These are phyloP conservation scores for Camponotus pennsylvanicus DNA, from an alignment of 1,140 invertebrate genomes.

Conservation along the genomic window DNA sequence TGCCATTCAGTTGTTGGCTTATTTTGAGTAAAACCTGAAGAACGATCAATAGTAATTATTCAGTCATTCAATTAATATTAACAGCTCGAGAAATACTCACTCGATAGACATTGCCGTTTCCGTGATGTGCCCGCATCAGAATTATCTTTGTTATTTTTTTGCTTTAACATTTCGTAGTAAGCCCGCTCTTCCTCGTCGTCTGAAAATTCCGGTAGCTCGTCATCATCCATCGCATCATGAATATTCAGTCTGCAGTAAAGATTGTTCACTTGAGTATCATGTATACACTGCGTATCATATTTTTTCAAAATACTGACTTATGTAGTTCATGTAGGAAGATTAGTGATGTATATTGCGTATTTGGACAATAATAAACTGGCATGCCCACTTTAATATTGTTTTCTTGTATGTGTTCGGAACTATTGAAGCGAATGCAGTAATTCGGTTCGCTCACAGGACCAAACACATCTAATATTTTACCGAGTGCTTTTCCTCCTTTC, in stretches of 20 bases:
- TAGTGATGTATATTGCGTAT: conserved; percentile 90
- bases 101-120: conserved; percentile 69
- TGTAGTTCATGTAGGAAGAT: conserved; percentile 91
- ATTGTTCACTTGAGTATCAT: conserved; percentile 22
- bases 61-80: neutral
- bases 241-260: conserved; percentile 89
- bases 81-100: conserved; percentile 49
- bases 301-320: conserved; percentile 85
- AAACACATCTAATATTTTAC: conserved; percentile 96
- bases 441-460: conserved; percentile 92
- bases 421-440: conserved; percentile 95
- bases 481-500: conserved; percentile 90
- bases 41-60: conserved; percentile 22
- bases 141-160: conserved; percentile 67
- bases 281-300: neutral
- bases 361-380: conserved; percentile 93
- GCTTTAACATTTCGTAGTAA: conserved; percentile 80
- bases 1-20: conserved; percentile 68
- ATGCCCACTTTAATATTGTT: conserved; percentile 89
- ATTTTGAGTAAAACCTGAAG: conserved; percentile 46
- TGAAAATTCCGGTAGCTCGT: conserved; percentile 96
- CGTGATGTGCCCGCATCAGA: conserved; percentile 33
- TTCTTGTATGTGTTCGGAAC: conserved; percentile 90
- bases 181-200: conserved; percentile 94
- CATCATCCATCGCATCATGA: conserved; percentile 94